Percentiles rank a stretch among this genome's conserved stretches.
phyloP scores from a whole-genome alignment of 2,797 vertebrate genomes.

The Lepus oiostolus region DNA sequence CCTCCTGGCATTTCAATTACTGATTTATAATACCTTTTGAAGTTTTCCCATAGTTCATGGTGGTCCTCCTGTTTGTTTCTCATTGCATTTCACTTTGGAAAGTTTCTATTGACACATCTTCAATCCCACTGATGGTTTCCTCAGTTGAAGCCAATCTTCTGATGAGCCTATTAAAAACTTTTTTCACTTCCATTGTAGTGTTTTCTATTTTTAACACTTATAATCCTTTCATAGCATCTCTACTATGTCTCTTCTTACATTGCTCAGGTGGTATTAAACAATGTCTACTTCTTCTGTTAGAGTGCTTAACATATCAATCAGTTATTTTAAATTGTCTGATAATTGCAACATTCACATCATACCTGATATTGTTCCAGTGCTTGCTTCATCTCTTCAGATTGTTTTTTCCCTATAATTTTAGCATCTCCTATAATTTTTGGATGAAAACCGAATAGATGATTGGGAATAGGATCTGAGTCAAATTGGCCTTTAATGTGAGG shows the following conservation, averaged over 20 bases:
- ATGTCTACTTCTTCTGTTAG: neutral
- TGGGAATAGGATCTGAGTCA: neutral
- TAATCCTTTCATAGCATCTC: neutral
- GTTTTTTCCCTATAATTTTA: neutral
- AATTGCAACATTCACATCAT: neutral
- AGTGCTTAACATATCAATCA: neutral
- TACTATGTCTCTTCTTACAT: neutral
- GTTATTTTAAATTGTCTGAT: neutral
- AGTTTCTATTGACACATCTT: neutral
- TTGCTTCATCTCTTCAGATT: neutral
- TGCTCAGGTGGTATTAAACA: neutral
- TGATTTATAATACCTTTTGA: neutral
- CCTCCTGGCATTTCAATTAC: neutral
- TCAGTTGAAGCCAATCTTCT: neutral
- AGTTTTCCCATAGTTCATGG: neutral
- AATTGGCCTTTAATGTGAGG: neutral
- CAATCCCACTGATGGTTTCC: neutral
- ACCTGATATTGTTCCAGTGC: neutral
- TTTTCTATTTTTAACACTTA: neutral
- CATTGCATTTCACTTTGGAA: neutral
- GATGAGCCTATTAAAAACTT: neutral
- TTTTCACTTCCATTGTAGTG: neutral
- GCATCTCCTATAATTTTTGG: neutral
- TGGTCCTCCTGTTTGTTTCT: neutral
- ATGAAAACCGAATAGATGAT: neutral